Base-by-base conservation (phyloP, 2,888 invertebrate species). In the Perizoma flavofasciatum region DNA sequence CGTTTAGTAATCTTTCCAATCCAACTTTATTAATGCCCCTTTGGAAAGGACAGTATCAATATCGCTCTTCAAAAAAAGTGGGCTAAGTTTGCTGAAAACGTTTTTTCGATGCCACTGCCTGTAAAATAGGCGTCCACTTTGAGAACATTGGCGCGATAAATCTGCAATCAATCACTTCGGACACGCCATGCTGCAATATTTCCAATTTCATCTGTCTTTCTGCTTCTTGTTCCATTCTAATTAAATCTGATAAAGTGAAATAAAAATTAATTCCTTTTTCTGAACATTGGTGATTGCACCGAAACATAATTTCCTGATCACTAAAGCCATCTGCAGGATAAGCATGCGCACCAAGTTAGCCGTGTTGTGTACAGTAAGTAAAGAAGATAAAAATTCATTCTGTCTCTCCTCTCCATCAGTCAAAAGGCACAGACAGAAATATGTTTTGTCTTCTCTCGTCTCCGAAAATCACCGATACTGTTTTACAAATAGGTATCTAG, bases 101-200 rank as follows among this genome's bases (percentile, higher is more conserved):
- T 57, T 61, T 56, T 63, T 49, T 44, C 49, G 57, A 61, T 61
- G 59, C 59, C 57, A 61, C 44, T 44, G 45, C n/a, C 55, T 40
- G 50, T 49, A 48, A 52, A 59, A 22, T 47, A 43, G 35, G 58
- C 54, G 65, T 62, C 61, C 61, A 62, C 58, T 64, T 64, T 53
- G 52, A 59, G 52, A 64, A 60, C 54, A 60, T 45, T 64, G 56
- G 50, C 48, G 45, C 57, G 49, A 61, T 66, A 61, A 67, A 63
- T 66, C 61, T 49, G 53, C 50, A 57, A 69, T 69, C 69, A 64
- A 69, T 69, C 69, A 69, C 65, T 47, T 61, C 34, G 50, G 62
- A 57, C 59, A 57, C 58, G 65, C 62, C 55, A 64, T 56, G 47
- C 56, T 56, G 53, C 49, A 46, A 59, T 64, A 55, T 55, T 61